Evolutionary conservation across 1,140 invertebrate species (phyloP).

Genomic region (Monomorium pharaonis): DNA sequence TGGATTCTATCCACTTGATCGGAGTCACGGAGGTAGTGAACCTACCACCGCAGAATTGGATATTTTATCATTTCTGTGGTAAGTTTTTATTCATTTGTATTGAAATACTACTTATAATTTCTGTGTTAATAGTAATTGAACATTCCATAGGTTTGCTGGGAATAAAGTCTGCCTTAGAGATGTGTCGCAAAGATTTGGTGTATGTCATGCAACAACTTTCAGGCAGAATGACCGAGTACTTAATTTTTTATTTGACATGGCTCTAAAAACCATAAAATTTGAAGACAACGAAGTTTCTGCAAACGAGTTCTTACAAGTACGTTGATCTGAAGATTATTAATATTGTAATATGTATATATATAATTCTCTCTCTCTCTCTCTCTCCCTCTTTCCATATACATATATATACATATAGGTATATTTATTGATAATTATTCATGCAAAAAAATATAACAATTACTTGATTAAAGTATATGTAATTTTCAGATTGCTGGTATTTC

Average conservation of each 20-base stretch:
- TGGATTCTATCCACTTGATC: neutral
- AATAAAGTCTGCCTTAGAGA: constrained; percentile 17
- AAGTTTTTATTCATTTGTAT: neutral
- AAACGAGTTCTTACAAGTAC: constrained; percentile 22
- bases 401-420: neutral
- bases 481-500: constrained; percentile 5
- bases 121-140: neutral
- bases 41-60: neutral
- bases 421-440: neutral
- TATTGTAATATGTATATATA: neutral
- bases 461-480: neutral
- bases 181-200: constrained; percentile 1
- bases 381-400: neutral
- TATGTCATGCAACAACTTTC: neutral
- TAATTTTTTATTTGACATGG: neutral
- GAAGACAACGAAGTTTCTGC: neutral
- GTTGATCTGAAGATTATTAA: neutral
- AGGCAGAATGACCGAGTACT: neutral
- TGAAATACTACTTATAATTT: neutral
- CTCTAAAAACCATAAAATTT: neutral
- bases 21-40: neutral
- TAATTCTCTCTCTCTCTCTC: neutral
- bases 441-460: neutral
- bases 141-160: neutral
- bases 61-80: constrained; percentile 15